These are phyloP conservation scores for Andrena cerasifolii DNA, from an alignment of 1,140 invertebrate species.

Conservation along the genomic window DNA sequence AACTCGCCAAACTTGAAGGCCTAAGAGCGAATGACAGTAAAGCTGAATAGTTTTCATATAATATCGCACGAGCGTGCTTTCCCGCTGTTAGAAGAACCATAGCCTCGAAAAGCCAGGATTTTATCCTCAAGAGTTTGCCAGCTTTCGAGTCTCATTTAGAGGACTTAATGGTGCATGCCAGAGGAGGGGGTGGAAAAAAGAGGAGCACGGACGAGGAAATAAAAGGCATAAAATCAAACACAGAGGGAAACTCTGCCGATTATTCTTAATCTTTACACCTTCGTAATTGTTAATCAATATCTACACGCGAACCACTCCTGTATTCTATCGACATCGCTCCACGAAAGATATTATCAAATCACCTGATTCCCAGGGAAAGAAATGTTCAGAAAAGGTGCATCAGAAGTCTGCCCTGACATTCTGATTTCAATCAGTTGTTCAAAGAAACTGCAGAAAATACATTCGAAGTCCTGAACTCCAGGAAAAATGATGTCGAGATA, in stretches of 20 bases:
- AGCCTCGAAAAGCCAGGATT: constrained; percentile 67
- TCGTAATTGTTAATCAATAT: neutral
- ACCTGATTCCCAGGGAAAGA: no score
- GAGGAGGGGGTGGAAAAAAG: constrained; percentile 3
- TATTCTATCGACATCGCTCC: no score
- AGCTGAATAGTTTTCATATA: constrained; percentile 61
- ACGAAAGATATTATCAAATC: no score
- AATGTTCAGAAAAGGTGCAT: no score
- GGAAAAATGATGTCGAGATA: neutral
- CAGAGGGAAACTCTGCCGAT: neutral
- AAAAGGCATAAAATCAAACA: neutral
- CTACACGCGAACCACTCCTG: no score
- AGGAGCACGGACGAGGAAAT: constrained; percentile 18
- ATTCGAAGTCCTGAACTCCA: no score
- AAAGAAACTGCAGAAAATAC: no score
- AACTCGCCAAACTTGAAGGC: constrained; percentile 31
- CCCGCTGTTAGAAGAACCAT: constrained; percentile 57
- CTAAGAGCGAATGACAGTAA: constrained; percentile 47
- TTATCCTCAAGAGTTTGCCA: constrained; percentile 73
- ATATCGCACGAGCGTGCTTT: constrained; percentile 62
- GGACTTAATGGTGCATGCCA: constrained; percentile 42
- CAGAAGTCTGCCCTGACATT: no score
- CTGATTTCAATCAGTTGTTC: no score
- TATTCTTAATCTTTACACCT: neutral
- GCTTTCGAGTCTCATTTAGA: constrained; percentile 69